Percentiles rank a stretch among this genome's conserved stretches.
Conservation (phyloP, 2,888 invertebrate species). For the Lapara coniferarum region DNA sequence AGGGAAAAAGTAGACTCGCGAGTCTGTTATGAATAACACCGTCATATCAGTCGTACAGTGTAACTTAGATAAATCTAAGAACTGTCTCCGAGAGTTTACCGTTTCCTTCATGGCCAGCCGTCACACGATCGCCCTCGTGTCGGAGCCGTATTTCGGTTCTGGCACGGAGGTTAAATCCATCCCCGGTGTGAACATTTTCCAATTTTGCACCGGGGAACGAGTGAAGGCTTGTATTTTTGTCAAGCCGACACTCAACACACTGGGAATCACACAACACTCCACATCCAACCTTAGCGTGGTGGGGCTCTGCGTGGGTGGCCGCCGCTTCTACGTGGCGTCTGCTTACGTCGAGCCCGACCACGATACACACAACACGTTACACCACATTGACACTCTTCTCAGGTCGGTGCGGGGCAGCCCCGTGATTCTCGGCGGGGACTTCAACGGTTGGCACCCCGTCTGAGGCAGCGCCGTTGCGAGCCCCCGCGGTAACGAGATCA, state of each 20-base stretch:
- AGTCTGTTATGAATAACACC: background rate
- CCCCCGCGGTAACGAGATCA: background rate
- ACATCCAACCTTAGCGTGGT: conserved; percentile 28
- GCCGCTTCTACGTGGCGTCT: conserved; percentile 20
- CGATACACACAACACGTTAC: conserved; percentile 24
- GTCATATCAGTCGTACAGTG: conserved; percentile 24
- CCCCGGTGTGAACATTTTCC: conserved; percentile 20
- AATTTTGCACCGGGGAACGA: conserved; percentile 12
- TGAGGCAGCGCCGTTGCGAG: conserved; percentile 37
- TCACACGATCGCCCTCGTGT: conserved; percentile 25
- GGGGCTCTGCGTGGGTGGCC: background rate
- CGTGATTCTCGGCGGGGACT: conserved; percentile 37
- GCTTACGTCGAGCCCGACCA: conserved; percentile 34
- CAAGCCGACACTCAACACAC: background rate
- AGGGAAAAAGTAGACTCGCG: too few species aligned
- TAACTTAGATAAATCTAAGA: conserved; percentile 26
- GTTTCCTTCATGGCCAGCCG: background rate
- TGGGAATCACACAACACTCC: conserved; percentile 29
- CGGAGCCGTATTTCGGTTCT: conserved; percentile 31
- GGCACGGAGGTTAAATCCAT: background rate
- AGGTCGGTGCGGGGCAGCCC: background rate
- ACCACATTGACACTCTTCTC: conserved; percentile 28
- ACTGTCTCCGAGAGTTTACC: conserved; percentile 24
- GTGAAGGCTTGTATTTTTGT: conserved; percentile 28
- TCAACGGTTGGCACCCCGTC: conserved; percentile 39